These are phyloP conservation scores for Stigmatopora argus DNA, from an alignment of 2,113 vertebrate genomes.

Conservation along the genomic window DNA sequence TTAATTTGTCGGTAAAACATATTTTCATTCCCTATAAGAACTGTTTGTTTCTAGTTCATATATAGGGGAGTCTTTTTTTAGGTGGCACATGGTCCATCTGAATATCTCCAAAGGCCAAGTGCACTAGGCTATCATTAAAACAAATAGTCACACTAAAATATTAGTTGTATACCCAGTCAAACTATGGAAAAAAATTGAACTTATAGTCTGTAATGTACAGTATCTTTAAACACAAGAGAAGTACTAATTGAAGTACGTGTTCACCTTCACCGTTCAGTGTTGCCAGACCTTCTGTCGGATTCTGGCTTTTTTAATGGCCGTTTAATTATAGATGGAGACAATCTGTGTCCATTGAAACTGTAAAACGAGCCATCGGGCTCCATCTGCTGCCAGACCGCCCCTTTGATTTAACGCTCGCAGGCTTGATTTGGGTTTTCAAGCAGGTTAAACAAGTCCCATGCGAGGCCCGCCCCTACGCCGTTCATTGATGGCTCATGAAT, in stretches of 20 bases:
- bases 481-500: conserved; percentile 57
- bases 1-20: too few relatives aligned
- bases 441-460: conserved; percentile 65
- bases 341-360: conserved; percentile 75
- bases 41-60: too few relatives aligned
- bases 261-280: conserved; percentile 10
- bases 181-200: too few relatives aligned
- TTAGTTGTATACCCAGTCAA: too few relatives aligned
- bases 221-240: not conserved
- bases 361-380: conserved; percentile 66
- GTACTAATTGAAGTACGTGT: conserved; percentile 1
- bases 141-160: too few relatives aligned
- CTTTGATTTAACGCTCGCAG: conserved; percentile 64
- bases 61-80: too few relatives aligned
- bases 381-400: conserved; percentile 71
- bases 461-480: conserved; percentile 41
- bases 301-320: conserved; percentile 42
- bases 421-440: conserved; percentile 61
- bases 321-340: conserved; percentile 82
- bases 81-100: too few relatives aligned
- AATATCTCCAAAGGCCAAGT: too few relatives aligned
- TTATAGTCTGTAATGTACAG: too few relatives aligned
- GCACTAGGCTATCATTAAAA: too few relatives aligned
- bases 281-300: conserved; percentile 45
- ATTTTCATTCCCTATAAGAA: too few relatives aligned